These are phyloP conservation scores for Tauraco hartlaubi DNA, from an alignment of 2,797 vertebrate genomes.

Conservation along the genomic window DNA sequence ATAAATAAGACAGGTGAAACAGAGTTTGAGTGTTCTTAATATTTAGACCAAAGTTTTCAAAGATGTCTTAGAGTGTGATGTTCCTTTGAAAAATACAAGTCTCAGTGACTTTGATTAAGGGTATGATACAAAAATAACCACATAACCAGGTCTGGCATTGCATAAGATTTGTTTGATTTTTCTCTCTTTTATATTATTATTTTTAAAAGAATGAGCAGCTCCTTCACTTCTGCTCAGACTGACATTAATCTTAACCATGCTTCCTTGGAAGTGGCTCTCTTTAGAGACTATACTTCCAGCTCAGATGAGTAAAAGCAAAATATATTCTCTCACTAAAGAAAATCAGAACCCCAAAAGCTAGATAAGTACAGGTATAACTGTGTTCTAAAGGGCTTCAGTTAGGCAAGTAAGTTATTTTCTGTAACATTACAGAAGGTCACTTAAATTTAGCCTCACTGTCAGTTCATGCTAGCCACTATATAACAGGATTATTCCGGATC, in stretches of 20 bases:
- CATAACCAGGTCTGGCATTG: background rate
- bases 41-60: conserved; percentile 36
- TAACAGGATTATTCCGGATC: conserved; percentile 22
- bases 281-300: background rate
- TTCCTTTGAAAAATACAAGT: conserved; percentile 48
- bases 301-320: background rate
- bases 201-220: background rate
- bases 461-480: background rate
- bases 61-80: conserved; percentile 1
- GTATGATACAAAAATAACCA: conserved; percentile 27
- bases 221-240: background rate
- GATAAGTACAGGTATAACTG: background rate
- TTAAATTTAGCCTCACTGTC: conserved; percentile 20
- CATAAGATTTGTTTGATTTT: background rate
- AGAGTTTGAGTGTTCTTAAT: conserved; percentile 42
- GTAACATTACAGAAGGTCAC: background rate
- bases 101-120: conserved; percentile 45
- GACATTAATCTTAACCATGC: conserved; percentile 42
- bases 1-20: conserved; percentile 56
- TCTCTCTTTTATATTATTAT: background rate
- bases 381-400: background rate
- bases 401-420: conserved; percentile 30
- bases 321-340: conserved; percentile 1
- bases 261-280: conserved; percentile 4
- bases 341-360: background rate